Conservation (phyloP, 2,888 invertebrate genomes). For the Sericinus montela region DNA sequence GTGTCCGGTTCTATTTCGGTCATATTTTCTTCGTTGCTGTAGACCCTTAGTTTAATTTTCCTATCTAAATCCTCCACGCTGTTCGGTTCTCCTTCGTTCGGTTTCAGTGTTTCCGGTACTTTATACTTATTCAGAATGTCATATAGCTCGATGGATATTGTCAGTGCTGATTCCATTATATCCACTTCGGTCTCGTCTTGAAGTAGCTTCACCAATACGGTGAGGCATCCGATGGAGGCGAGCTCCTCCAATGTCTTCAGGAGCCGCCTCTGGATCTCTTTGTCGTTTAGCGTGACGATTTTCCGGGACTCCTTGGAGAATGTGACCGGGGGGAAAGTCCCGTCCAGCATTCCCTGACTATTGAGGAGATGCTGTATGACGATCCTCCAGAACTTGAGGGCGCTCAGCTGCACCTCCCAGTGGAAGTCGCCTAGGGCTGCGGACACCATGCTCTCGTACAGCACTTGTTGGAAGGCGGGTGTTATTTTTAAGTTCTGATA, state of each 20-base stretch:
- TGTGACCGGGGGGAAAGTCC: slow-evolving; percentile 86
- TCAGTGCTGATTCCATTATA: slow-evolving; percentile 81
- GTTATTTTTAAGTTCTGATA: slow-evolving; percentile 82
- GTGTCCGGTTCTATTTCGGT: slow-evolving; percentile 31
- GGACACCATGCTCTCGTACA: slow-evolving; percentile 83
- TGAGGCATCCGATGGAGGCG: slow-evolving; percentile 84
- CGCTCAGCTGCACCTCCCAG: slow-evolving; percentile 89
- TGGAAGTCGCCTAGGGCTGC: slow-evolving; percentile 86
- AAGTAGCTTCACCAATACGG: slow-evolving; percentile 82
- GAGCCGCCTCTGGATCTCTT: slow-evolving; percentile 82
- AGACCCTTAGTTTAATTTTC: slow-evolving; percentile 40
- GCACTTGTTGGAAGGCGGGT: slow-evolving; percentile 65
- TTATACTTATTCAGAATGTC: slow-evolving; percentile 79
- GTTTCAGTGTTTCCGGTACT: slow-evolving; percentile 51
- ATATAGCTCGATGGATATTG: slow-evolving; percentile 73
- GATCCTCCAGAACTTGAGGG: slow-evolving; percentile 85
- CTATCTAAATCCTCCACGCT: slow-evolving; percentile 43
- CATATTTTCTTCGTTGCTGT: slow-evolving; percentile 24
- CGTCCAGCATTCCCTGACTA: slow-evolving; percentile 92
- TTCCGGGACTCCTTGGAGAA: slow-evolving; percentile 89
- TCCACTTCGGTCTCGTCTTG: slow-evolving; percentile 85
- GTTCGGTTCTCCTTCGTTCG: slow-evolving; percentile 38
- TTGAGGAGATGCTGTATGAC: slow-evolving; percentile 82
- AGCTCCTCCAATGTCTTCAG: slow-evolving; percentile 83
- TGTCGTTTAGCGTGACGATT: slow-evolving; percentile 85